phyloP scores from a whole-genome alignment of 2,888 invertebrate genomes.

The Notodonta ziczac region DNA sequence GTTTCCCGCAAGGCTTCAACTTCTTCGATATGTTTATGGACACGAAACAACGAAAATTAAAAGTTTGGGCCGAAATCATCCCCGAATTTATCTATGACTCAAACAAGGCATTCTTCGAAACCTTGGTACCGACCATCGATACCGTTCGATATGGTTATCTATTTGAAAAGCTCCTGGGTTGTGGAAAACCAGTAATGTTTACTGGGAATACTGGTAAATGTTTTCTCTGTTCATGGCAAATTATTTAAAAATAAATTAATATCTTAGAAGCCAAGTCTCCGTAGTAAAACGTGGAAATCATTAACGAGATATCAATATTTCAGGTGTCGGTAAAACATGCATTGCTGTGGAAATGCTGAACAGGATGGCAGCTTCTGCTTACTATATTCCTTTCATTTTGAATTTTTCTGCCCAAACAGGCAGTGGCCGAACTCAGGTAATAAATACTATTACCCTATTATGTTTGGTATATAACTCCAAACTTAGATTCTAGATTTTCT shows the following conservation, averaged over 20 bases:
- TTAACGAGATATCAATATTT: constrained; percentile 22
- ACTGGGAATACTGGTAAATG: constrained; percentile 92
- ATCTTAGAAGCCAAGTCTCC: no score
- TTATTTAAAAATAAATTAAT: no score
- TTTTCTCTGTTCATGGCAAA: no score
- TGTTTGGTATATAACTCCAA: no score
- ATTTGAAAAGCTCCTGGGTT: constrained; percentile 89
- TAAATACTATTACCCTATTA: background rate
- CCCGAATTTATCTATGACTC: constrained; percentile 89
- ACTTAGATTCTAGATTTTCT: no score
- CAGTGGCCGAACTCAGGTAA: constrained; percentile 90
- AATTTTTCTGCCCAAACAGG: constrained; percentile 97
- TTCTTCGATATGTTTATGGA: constrained; percentile 92
- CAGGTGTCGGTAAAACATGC: constrained; percentile 95
- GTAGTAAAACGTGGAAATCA: no score
- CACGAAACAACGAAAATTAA: constrained; percentile 87
- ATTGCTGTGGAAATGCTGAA: constrained; percentile 91
- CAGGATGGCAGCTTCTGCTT: constrained; percentile 83
- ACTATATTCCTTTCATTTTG: constrained; percentile 90
- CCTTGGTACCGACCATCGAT: constrained; percentile 95
- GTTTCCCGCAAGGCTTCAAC: constrained; percentile 87
- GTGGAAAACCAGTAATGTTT: constrained; percentile 91
- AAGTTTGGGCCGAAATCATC: constrained; percentile 91
- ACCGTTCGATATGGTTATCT: constrained; percentile 94
- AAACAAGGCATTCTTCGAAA: constrained; percentile 92